Percentiles rank a stretch among this genome's conserved stretches.
phyloP scores from a whole-genome alignment of 1,140 invertebrate genomes.

The Plectrocnemia conspersa region DNA sequence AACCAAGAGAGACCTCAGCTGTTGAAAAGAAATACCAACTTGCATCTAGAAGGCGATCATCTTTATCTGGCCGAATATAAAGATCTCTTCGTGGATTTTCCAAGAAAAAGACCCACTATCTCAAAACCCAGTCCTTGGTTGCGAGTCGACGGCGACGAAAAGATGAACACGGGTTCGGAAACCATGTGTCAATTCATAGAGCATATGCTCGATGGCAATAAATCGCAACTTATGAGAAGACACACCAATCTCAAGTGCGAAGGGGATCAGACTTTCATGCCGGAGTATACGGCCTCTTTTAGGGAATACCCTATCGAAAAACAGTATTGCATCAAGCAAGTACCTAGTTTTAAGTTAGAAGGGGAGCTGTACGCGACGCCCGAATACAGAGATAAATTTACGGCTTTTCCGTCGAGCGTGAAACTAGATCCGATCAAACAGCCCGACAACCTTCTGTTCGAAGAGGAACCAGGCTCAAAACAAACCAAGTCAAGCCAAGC shows the following conservation, averaged over 20 bases:
- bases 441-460: constrained; percentile 14
- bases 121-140: constrained; percentile 34
- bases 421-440: constrained; percentile 19
- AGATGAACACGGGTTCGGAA: constrained; percentile 28
- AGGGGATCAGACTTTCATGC: constrained; percentile 42
- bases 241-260: constrained; percentile 45
- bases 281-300: constrained; percentile 47
- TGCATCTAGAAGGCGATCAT: constrained; percentile 39
- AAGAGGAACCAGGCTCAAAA: constrained; percentile 9
- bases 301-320: constrained; percentile 36
- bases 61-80: constrained; percentile 40
- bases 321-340: constrained; percentile 39
- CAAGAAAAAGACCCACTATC: constrained; percentile 36
- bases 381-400: constrained; percentile 41
- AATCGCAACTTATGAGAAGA: constrained; percentile 44
- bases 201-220: constrained; percentile 38
- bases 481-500: not conserved
- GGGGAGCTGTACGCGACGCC: constrained; percentile 42
- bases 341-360: constrained; percentile 42
- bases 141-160: constrained; percentile 15
- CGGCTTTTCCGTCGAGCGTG: constrained; percentile 18
- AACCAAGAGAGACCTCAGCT: constrained; percentile 37
- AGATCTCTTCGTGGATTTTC: constrained; percentile 41
- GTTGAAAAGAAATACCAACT: constrained; percentile 34
- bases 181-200: constrained; percentile 31